Evolutionary conservation across 1,140 invertebrate species (phyloP).

Genomic region (Pygmarrhopalites habei): DNA sequence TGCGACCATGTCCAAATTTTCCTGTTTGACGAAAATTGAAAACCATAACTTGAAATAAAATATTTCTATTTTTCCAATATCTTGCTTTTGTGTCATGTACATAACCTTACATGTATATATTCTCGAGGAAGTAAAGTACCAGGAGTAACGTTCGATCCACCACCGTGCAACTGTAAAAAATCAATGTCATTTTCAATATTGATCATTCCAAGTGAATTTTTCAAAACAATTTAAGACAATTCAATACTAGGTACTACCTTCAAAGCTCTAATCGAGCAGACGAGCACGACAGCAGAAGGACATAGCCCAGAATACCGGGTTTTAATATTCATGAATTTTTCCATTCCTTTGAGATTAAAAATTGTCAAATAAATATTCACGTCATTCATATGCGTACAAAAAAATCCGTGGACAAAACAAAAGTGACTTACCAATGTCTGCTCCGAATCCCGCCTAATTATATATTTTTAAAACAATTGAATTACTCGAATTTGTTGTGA

Average conservation of each 20-base stretch:
- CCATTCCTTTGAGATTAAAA: slow-evolving; percentile 78
- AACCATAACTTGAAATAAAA: slow-evolving; percentile 27
- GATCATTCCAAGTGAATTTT: no score
- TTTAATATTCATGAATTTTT: slow-evolving; percentile 99
- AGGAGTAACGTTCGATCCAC: slow-evolving; percentile 69
- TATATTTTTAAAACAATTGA: no score
- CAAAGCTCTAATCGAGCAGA: slow-evolving; percentile 85
- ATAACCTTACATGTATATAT: slow-evolving; percentile 57
- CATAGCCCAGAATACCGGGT: slow-evolving; percentile 77
- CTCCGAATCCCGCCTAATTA: background rate
- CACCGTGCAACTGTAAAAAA: no score
- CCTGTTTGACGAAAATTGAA: slow-evolving; percentile 43
- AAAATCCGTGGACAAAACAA: background rate
- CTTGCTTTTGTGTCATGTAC: no score
- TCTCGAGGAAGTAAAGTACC: slow-evolving; percentile 74
- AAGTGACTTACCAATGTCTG: slow-evolving; percentile 4
- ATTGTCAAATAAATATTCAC: no score
- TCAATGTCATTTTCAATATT: no score
- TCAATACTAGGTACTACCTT: no score
- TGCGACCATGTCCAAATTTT: slow-evolving; percentile 82
- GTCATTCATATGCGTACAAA: background rate
- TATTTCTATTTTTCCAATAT: background rate
- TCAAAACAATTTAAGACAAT: no score
- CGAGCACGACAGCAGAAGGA: slow-evolving; percentile 88
- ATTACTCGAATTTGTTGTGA: no score